Evolutionary conservation across 2,797 vertebrate species (phyloP), one percentile per base, ranked within the genome.

Genomic region (Thalassophryne amazonica): DNA sequence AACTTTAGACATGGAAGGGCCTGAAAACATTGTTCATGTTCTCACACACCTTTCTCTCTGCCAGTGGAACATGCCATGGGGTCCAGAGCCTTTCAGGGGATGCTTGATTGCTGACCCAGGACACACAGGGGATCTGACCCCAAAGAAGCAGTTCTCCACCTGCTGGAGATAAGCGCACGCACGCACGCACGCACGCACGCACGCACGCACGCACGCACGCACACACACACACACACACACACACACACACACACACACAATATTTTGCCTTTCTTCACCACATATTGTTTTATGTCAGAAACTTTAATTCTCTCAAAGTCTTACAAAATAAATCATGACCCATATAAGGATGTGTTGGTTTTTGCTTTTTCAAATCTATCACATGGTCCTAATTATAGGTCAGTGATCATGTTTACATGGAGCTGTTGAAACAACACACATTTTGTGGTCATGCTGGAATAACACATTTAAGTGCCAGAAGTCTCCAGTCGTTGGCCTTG

Each of bases 401-500:
- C 16, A 5, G 31, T 25, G 41, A 28, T 59, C 21, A 43, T 45
- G 58, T 69, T 69, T 49, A 57, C 12, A 50, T 18, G 17, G 10
- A 6, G 9, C 23, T 48, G 39, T 39, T 47, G 12, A 35, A 13
- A 63, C 22, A 60, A 50, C 25, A 23, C 38, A 36, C 51, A 55
- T 54, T 45, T 49, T 66, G 37, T 21, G 54, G 58, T 68, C 41
- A 37, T 17, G 7, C 29, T 59, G 22, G 16, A 76, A 69, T 48
- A 70, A 41, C 13, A 86, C 3, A 84, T 81, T 83, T 81, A 76
- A 75, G 85, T 80, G 78, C 83, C 86, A 87, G 81, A 89, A 87
- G 21, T 28, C 78, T 66, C 69, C 53, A 72, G 25, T 32, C 11
- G 32, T 17, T 76, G 81, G 73, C 30, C 37, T 13, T 2, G 7